Evolutionary conservation across 2,888 invertebrate species (phyloP), one percentile per base, ranked within the genome.

Genomic region (Campopleginae sp.): DNA sequence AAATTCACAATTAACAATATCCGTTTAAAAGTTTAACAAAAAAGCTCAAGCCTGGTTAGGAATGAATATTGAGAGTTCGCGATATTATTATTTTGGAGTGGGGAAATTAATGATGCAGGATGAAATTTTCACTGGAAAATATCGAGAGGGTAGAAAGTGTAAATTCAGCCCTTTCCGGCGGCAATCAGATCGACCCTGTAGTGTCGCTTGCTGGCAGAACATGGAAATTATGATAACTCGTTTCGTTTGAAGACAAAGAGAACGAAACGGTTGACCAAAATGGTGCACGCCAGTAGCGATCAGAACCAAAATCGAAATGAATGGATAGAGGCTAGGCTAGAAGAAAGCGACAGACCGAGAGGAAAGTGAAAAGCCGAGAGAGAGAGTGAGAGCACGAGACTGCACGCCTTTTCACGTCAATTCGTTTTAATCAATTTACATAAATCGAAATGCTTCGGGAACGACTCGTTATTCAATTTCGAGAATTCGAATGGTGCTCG

Each of bases 211-310:
- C 71, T 63, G 70, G 38, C 54, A 84, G 80, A 81, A 63, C 77
- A 89, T 89, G 88, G 90, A 89, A 91, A 89, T 89, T 88, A 88
- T 88, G 88, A 89, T 91, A 90, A 90, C 89, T 89, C 88, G 82
- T 81, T 84, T 78, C 61, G 61, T 23, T 44, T 14, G 31, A 82
- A 86, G 86, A 89, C 87, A 88, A 88, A 87, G 87, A 86, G 88
- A 87, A 87, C 90, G 88, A 90, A 91, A 90, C 89, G 89, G 91
- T 91, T 91, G 90, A 90, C 88, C 90, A 91, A 90, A 91, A 90
- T 89, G 87, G 89, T 89, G 85, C 14, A 58, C 85, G 78, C 80
- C 84, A 85, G 85, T 79, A 86, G 76, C 88, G 79, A 48, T 31
- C 78, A 58, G 70, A 82, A 54, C 42, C 66, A 77, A 84, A 61